These are phyloP conservation scores for Gymnoscopelus microlampas DNA, from an alignment of 2,797 vertebrate species.

Conservation along the genomic window DNA sequence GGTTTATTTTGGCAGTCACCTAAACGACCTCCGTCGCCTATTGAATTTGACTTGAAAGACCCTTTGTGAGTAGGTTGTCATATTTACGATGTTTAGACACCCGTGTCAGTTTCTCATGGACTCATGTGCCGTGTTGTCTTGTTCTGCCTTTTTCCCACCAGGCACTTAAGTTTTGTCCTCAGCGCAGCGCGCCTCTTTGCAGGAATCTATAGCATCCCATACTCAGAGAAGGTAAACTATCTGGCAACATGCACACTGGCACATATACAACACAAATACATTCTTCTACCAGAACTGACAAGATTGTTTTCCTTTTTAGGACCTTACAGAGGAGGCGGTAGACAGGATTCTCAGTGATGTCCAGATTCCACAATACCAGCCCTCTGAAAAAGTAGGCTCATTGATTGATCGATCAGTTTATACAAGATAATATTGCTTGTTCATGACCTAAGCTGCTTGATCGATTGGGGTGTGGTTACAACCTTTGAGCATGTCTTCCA, in stretches of 20 bases:
- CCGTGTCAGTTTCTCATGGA: neutral
- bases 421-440: neutral
- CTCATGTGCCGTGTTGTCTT: slow-evolving; percentile 12
- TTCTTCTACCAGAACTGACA: neutral
- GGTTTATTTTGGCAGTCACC: slow-evolving; percentile 99
- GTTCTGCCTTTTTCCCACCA: slow-evolving; percentile 58
- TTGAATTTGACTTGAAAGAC: slow-evolving; percentile 93
- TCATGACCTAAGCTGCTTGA: neutral
- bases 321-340: slow-evolving; percentile 85
- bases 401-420: neutral
- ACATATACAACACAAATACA: neutral
- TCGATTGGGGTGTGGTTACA: neutral
- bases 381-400: slow-evolving; percentile 90
- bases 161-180: slow-evolving; percentile 91
- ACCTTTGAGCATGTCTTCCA: slow-evolving; percentile 1
- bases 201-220: slow-evolving; percentile 87
- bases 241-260: neutral
- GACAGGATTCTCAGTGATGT: slow-evolving; percentile 82
- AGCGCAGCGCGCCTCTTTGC: slow-evolving; percentile 92
- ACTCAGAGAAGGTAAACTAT: slow-evolving; percentile 86
- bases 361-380: slow-evolving; percentile 91
- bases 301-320: slow-evolving; percentile 72
- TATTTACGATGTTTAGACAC: neutral
- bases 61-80: slow-evolving; percentile 87
- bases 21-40: slow-evolving; percentile 93